A percentile compares a stretch with the other conserved stretches of the same genome.
These are phyloP conservation scores for Aurelia aurita DNA, from an alignment of 30 jellyfish, hydroid and myxozoan genomes.

Conservation along the genomic window DNA sequence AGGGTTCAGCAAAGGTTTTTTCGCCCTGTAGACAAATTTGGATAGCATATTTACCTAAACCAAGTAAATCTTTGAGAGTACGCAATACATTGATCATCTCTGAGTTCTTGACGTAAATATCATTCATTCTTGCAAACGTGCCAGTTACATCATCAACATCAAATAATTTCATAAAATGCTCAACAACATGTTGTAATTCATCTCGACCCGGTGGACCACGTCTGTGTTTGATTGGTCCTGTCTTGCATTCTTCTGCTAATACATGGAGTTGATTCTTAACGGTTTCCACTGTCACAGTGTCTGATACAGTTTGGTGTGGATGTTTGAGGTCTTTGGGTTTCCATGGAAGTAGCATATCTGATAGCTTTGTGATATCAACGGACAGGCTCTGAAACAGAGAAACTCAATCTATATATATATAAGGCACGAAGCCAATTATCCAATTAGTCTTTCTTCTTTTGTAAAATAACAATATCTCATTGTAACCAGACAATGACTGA, in stretches of 20 bases:
- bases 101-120: constrained; percentile 64
- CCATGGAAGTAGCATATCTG: constrained; percentile 74
- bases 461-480: too few relatives aligned
- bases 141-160: constrained; percentile 73
- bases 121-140: constrained; percentile 87
- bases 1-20: too few relatives aligned
- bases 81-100: constrained; percentile 78
- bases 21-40: neutral
- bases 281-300: constrained; percentile 9
- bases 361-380: constrained; percentile 26
- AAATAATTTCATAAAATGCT: constrained; percentile 89
- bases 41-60: constrained; percentile 63
- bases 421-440: too few relatives aligned
- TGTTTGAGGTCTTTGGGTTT: constrained; percentile 14
- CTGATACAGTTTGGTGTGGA: neutral
- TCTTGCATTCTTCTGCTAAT: constrained; percentile 56
- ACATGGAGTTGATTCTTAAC: neutral
- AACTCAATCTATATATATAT: too few relatives aligned
- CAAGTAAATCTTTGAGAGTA: constrained; percentile 72
- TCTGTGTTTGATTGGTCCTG: constrained; percentile 75
- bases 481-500: too few relatives aligned
- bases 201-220: constrained; percentile 66
- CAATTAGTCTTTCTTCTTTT: too few relatives aligned
- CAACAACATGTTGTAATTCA: constrained; percentile 55
- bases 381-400: constrained; percentile 33